Evolutionary conservation across 2,797 vertebrate genomes (phyloP), one percentile per base, ranked within the genome.

Genomic region (Carduelis carduelis): DNA sequence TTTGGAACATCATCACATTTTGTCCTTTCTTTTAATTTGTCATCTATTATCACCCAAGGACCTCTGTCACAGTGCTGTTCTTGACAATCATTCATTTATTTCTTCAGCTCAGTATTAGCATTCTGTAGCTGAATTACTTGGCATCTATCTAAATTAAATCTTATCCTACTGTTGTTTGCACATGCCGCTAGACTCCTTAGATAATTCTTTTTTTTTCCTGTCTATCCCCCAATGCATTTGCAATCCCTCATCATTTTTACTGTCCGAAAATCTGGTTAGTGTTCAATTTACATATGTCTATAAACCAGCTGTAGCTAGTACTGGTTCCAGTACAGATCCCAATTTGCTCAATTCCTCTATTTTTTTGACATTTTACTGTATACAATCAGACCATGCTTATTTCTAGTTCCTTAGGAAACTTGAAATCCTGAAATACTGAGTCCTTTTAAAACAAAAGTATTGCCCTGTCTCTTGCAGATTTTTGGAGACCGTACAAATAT

Each of bases 91-190:
- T 24, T 26, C 70, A 81, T 90, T 96, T 95, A 88, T 79, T 97
- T 92, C 74, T 91, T 90, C 84, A 90, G 75, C 79, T 70, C 63
- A 53, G 65, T 81, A 96, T 96, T 96, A 94, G 83, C 91, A 95
- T 96, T 96, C 77, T 60, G 43, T 83, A 77, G 93, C 65, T 89
- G 89, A 95, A 95, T 84, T 93, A 94, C 81, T 91, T 59, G 63
- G 80, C 89, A 93, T 91, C 95, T 97, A 96, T 97, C 96, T 97
- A 97, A 97, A 97, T 97, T 96, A 97, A 97, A 97, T 97, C 94
- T 96, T 89, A 90, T 79, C 87, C 92, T 75, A 83, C 63, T 90
- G 93, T 95, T 96, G 89, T 93, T 95, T 97, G 88, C 93, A 95
- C 84, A 93, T 89, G 76, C 78, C 78, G 88, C 76, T 78, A 83